Evolutionary conservation across 1,140 invertebrate genomes (phyloP).

Genomic region (Drosophila nannoptera): DNA sequence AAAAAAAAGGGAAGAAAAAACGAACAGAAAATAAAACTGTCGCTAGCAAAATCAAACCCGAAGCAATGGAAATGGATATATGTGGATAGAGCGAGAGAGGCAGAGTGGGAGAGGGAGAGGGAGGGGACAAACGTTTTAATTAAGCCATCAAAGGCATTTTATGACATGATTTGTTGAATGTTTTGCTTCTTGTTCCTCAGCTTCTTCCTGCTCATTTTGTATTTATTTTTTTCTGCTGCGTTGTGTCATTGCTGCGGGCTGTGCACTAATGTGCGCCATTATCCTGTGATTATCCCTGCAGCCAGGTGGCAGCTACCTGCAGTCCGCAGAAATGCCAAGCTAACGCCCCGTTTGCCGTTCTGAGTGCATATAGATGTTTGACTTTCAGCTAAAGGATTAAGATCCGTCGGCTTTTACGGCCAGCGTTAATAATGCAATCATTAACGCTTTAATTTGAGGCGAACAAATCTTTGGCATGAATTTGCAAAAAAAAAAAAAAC

Average conservation of each 20-base stretch:
- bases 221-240: slow-evolving; percentile 20
- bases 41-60: slow-evolving; percentile 46
- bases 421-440: slow-evolving; percentile 79
- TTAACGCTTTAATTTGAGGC: slow-evolving; percentile 78
- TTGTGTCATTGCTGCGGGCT: slow-evolving; percentile 43
- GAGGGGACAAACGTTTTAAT: slow-evolving; percentile 62
- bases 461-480: slow-evolving; percentile 55
- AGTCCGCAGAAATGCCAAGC: slow-evolving; percentile 28
- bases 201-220: background rate
- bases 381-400: slow-evolving; percentile 69
- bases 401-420: slow-evolving; percentile 43
- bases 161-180: slow-evolving; percentile 35
- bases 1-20: background rate
- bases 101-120: background rate
- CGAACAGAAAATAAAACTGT: slow-evolving; percentile 51
- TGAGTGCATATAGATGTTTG: slow-evolving; percentile 32
- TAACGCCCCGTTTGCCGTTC: slow-evolving; percentile 21
- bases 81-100: slow-evolving; percentile 1
- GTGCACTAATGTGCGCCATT: slow-evolving; percentile 66
- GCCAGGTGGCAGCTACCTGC: slow-evolving; percentile 27
- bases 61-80: slow-evolving; percentile 7
- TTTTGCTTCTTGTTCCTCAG: background rate
- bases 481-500: slow-evolving; percentile 37
- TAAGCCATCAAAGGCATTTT: slow-evolving; percentile 62
- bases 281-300: slow-evolving; percentile 70